Evolutionary conservation across 2,113 vertebrate species (phyloP).

Genomic region (Tyrannus savana): DNA sequence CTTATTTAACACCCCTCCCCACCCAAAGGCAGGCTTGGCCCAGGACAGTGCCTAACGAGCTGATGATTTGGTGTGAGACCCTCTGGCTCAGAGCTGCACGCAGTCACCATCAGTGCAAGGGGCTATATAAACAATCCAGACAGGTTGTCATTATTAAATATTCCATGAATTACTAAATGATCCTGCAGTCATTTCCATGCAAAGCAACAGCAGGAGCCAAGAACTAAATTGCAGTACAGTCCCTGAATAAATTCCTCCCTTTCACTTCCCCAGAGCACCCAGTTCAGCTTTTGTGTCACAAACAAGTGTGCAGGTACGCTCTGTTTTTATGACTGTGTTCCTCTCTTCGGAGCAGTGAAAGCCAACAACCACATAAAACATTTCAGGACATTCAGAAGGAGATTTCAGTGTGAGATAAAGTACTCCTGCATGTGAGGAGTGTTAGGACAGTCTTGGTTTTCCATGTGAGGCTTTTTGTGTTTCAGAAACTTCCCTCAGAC

Average conservation of each 20-base stretch:
- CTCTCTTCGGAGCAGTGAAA: neutral
- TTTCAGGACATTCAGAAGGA: neutral
- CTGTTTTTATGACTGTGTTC: neutral
- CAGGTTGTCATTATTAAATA: conserved; percentile 22
- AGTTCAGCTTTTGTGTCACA: neutral
- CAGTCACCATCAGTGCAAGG: neutral
- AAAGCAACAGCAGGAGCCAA: neutral
- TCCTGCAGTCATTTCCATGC: neutral
- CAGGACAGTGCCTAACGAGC: neutral
- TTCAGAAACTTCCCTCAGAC: neutral
- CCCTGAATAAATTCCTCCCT: neutral
- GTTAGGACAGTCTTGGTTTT: neutral
- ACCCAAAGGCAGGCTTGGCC: neutral
- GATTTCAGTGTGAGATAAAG: neutral
- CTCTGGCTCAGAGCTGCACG: neutral
- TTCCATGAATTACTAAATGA: conserved; percentile 1
- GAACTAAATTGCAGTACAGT: neutral
- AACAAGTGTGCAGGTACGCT: neutral
- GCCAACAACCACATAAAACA: neutral
- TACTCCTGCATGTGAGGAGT: neutral
- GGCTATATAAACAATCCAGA: neutral
- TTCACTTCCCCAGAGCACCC: neutral
- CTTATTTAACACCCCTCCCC: neutral
- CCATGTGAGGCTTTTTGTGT: neutral
- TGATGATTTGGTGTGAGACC: conserved; percentile 2